These are phyloP conservation scores for Picathartes gymnocephalus DNA, from an alignment of 2,113 vertebrate genomes.

Conservation along the genomic window DNA sequence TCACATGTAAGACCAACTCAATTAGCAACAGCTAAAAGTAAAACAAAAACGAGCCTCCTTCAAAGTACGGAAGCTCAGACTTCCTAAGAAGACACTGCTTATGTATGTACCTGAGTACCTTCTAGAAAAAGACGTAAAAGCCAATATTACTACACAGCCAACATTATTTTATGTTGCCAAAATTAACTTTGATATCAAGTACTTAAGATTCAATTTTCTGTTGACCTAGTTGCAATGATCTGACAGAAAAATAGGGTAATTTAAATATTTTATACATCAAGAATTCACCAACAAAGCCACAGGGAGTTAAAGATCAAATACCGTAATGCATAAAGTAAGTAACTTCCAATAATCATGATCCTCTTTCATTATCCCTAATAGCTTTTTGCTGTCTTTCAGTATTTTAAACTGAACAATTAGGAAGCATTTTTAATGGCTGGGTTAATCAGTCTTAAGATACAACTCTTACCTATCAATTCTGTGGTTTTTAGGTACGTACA, in stretches of 20 bases:
- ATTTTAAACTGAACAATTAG: not conserved
- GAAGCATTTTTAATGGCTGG: not conserved
- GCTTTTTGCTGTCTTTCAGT: not conserved
- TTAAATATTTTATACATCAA: slow-evolving; percentile 24
- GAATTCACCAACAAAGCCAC: not conserved
- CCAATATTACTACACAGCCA: not conserved
- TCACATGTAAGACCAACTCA: not conserved
- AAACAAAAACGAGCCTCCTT: not conserved
- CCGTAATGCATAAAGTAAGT: not conserved
- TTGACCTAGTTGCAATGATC: slow-evolving; percentile 26
- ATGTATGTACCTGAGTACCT: not conserved
- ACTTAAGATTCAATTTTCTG: slow-evolving; percentile 17
- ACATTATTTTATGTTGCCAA: slow-evolving; percentile 10
- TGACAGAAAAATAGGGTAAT: not conserved
- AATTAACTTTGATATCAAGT: slow-evolving; percentile 9
- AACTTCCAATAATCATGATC: not conserved
- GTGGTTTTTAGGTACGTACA: not conserved
- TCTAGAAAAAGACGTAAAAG: not conserved
- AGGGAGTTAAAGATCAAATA: not conserved
- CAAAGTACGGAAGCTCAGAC: not conserved
- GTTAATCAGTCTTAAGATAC: not conserved
- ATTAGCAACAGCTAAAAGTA: not conserved
- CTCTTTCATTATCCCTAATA: not conserved
- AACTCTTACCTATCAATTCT: not conserved
- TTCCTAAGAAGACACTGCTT: not conserved